Evolutionary conservation across 2,797 vertebrate species (phyloP), one percentile per base, ranked within the genome.

Genomic region (Sphenopsis melanotis): DNA sequence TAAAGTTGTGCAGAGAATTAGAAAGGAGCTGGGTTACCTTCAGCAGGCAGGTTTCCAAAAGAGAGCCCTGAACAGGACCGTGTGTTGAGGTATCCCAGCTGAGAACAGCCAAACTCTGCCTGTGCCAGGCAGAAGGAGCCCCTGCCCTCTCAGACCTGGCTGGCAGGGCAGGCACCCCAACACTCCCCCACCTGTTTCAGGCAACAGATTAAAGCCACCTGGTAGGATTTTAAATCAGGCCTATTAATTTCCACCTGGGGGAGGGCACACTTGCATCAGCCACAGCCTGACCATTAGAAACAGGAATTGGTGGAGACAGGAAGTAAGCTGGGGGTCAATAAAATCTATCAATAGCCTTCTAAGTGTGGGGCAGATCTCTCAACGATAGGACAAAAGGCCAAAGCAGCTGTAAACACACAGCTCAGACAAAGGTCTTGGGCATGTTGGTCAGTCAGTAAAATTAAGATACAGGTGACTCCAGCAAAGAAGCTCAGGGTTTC

Each of bases 41-140:
- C 34, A 66, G 37, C 16, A 18, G 0, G 24, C 11, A 57, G 42
- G 13, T 44, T 68, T 85, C 70, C 61, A 37, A 29, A 37, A 14
- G 32, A 63, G 50, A 84, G 5, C 32, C 42, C 15, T 3, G 19
- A 46, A 32, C 3, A 0, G 11, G 27, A 6, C 0, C 0, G 1
- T 0, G 3, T 1, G 2, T 12, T 23, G 6, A 2, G 1, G 13
- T 6, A 14, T 15, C 24, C n/a, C 3, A 1, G 16, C 49, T n/a
- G 26, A 61, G 15, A n/a, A 11, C 0, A 0, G 13, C 34, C 23
- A 83, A 82, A 50, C 12, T 44, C 53, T 0, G 0, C 7, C 34
- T 41, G 10, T 6, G 4, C 11, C 0, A 0, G 18, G 23, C 17
- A 15, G 21, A 11, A 6, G 9, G 13, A 60, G 1, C 1, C 23